These are phyloP conservation scores for Eciton burchellii DNA, from an alignment of 1,140 invertebrate genomes.

Conservation along the genomic window DNA sequence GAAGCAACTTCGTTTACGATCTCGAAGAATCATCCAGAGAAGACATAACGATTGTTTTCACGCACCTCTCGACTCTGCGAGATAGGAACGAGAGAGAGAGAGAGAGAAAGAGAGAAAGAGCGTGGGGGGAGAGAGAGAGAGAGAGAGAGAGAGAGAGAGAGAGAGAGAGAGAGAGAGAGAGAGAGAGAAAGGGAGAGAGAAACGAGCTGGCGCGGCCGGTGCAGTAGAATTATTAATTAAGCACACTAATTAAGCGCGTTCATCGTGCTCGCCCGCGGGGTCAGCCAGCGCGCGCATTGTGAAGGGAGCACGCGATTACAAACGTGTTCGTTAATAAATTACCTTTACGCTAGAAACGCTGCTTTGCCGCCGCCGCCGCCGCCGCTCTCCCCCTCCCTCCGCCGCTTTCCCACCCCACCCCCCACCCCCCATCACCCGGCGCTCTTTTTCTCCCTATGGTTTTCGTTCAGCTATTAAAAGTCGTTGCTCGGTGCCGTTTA, in stretches of 20 bases:
- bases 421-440: too few species aligned
- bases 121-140: not conserved
- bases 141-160: not conserved
- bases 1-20: constrained; percentile 52
- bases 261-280: constrained; percentile 71
- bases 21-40: constrained; percentile 68
- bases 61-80: constrained; percentile 45
- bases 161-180: not conserved
- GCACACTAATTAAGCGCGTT: constrained; percentile 75
- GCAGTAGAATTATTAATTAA: constrained; percentile 74
- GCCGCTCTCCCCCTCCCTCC: too few species aligned
- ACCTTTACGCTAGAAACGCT: constrained; percentile 71
- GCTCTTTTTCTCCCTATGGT: constrained; percentile 57
- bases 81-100: too few species aligned
- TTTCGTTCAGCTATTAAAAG: constrained; percentile 73
- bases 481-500: constrained; percentile 74
- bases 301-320: constrained; percentile 72
- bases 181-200: constrained; percentile 44
- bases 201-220: constrained; percentile 61
- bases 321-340: constrained; percentile 77
- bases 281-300: constrained; percentile 68
- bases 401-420: too few species aligned
- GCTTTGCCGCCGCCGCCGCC: constrained; percentile 15
- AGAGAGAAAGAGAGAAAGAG: not conserved
- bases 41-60: constrained; percentile 69